Evolutionary conservation across 2,797 vertebrate genomes (phyloP).

Genomic region (Myoxocephalus aenaeus): DNA sequence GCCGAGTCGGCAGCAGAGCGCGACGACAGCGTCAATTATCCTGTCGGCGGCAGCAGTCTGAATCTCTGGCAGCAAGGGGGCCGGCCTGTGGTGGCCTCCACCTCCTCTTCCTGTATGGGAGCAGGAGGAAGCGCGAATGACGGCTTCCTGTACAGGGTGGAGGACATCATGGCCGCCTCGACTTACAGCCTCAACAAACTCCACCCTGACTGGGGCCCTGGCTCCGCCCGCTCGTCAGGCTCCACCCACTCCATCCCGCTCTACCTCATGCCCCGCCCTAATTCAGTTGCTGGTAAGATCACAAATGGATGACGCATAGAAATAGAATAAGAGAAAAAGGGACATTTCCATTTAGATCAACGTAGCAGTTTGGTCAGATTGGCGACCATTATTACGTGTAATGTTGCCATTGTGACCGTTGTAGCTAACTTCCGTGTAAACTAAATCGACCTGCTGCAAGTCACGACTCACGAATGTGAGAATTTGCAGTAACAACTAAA

Average conservation of each 20-base stretch:
- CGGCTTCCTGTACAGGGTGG: slow-evolving; percentile 90
- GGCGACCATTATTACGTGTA: neutral
- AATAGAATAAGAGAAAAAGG: neutral
- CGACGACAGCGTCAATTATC: slow-evolving; percentile 81
- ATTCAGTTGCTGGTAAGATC: slow-evolving; percentile 94
- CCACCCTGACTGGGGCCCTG: slow-evolving; percentile 88
- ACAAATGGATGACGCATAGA: neutral
- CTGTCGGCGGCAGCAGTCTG: slow-evolving; percentile 87
- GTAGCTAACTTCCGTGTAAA: too few species aligned
- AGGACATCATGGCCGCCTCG: slow-evolving; percentile 93
- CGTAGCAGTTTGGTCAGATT: neutral
- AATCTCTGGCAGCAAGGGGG: slow-evolving; percentile 87
- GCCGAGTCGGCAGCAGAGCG: slow-evolving; percentile 92
- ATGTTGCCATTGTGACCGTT: neutral
- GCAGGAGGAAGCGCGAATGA: slow-evolving; percentile 84
- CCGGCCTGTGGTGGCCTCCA: slow-evolving; percentile 83
- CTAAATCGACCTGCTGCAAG: too few species aligned
- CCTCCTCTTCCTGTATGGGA: slow-evolving; percentile 82
- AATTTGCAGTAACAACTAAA: too few species aligned
- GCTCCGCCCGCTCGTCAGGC: slow-evolving; percentile 85
- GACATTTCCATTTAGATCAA: neutral
- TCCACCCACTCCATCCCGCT: slow-evolving; percentile 95
- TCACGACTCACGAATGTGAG: too few species aligned
- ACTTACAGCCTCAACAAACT: slow-evolving; percentile 98
- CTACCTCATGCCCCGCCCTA: slow-evolving; percentile 96